Conservation (phyloP, 1,140 invertebrate species). For the Saccostrea echinata region DNA sequence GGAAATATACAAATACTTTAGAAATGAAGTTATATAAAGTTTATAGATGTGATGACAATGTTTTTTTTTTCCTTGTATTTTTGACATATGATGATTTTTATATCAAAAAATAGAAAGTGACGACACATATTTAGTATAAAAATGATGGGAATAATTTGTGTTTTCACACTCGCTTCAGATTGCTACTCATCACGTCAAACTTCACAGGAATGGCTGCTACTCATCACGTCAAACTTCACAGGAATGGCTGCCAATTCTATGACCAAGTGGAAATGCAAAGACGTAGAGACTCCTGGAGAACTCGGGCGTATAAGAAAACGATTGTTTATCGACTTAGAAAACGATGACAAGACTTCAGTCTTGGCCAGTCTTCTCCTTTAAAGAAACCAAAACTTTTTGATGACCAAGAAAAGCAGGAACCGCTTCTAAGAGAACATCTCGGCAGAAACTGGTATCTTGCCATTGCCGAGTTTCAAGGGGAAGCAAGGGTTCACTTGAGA, state of each 20-base stretch:
- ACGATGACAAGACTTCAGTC: neutral
- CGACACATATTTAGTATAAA: no score
- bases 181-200: no score
- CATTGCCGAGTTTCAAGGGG: neutral
- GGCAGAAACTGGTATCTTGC: conserved; percentile 18
- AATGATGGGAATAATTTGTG: no score
- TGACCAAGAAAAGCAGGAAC: neutral
- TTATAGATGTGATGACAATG: neutral
- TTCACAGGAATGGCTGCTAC: no score
- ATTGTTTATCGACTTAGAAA: neutral
- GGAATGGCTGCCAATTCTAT: neutral
- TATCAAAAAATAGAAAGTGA: no score
- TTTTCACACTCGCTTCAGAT: no score
- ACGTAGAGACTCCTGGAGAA: neutral
- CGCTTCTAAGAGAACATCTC: neutral
- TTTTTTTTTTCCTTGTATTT: no score
- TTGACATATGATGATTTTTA: neutral
- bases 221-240: no score
- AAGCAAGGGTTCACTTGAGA: conserved; percentile 6
- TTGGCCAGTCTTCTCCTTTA: neutral
- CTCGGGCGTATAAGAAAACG: neutral
- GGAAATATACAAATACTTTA: neutral
- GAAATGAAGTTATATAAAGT: neutral
- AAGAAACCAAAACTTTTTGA: neutral
- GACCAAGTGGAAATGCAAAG: neutral